Conservation (phyloP, 2,888 invertebrate genomes). For the Lepidochrysops patricia region DNA sequence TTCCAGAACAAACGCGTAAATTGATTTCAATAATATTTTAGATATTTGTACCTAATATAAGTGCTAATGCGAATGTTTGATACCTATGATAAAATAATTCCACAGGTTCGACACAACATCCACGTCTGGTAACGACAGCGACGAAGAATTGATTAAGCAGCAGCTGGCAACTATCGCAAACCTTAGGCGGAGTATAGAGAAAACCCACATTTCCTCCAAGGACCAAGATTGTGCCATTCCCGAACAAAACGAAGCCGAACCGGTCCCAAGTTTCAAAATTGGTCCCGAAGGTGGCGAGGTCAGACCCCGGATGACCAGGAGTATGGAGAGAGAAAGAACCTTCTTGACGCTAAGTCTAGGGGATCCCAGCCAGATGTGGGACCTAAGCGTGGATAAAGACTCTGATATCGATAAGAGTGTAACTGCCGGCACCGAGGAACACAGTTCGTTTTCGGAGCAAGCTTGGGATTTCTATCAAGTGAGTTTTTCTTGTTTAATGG, state of each 20-base stretch:
- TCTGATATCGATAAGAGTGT: conserved; percentile 74
- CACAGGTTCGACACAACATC: conserved; percentile 74
- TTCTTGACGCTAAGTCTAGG: conserved; percentile 58
- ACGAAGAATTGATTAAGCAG: conserved; percentile 67
- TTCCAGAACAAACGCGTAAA: no score
- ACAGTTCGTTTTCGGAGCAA: conserved; percentile 90
- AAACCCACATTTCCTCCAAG: conserved; percentile 56
- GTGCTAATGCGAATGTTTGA: no score
- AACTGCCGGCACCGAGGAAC: conserved; percentile 80
- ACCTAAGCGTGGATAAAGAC: conserved; percentile 60
- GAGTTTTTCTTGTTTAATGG: conserved; percentile 19
- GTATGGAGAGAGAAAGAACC: conserved; percentile 53
- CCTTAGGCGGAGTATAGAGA: conserved; percentile 60
- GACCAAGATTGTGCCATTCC: conserved; percentile 58
- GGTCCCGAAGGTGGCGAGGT: conserved; percentile 72
- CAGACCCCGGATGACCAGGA: conserved; percentile 51
- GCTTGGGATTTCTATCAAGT: conserved; percentile 98
- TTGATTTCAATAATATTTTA: no score
- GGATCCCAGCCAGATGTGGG: conserved; percentile 61
- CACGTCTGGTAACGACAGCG: conserved; percentile 80
- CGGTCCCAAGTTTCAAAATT: conserved; percentile 78
- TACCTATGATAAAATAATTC: background rate
- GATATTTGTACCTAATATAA: no score
- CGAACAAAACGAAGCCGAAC: conserved; percentile 49
- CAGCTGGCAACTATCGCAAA: conserved; percentile 55